Evolutionary conservation across 2,888 invertebrate species (phyloP).

Genomic region (Theretra japonica): DNA sequence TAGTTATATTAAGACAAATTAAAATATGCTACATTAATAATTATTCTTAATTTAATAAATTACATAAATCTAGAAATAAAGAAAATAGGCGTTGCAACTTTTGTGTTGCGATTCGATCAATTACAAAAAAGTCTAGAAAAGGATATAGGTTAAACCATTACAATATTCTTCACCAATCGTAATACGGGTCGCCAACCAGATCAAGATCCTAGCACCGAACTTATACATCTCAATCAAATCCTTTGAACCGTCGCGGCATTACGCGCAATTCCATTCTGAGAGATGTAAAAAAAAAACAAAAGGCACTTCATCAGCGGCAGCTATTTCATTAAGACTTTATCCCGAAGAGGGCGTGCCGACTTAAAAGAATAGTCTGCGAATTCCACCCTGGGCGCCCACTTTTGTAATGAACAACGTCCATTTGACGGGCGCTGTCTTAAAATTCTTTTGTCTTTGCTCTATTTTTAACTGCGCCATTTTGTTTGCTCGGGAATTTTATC

Average conservation of each 20-base stretch:
- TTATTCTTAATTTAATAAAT: no score
- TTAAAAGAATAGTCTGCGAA: constrained; percentile 76
- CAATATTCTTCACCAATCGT: no score
- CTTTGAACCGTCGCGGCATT: constrained; percentile 7
- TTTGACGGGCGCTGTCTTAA: constrained; percentile 69
- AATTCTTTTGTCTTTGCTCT: constrained; percentile 59
- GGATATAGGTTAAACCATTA: no score
- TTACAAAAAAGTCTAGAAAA: no score
- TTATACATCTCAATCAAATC: constrained; percentile 7
- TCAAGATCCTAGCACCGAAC: background rate
- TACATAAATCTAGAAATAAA: no score
- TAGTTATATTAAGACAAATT: no score
- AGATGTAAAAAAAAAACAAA: constrained; percentile 51
- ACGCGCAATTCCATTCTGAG: constrained; percentile 4
- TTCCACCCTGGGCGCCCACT: constrained; percentile 53
- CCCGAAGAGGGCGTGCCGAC: constrained; percentile 50
- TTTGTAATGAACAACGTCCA: constrained; percentile 81
- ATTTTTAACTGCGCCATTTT: constrained; percentile 31
- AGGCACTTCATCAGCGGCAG: constrained; percentile 75
- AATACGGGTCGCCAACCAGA: no score
- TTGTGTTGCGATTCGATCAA: no score
- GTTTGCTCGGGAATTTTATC: constrained; percentile 18
- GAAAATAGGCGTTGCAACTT: no score
- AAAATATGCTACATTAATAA: no score
- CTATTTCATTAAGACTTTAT: constrained; percentile 82